A percentile compares a stretch with the other conserved stretches of the same genome.
Conservation (phyloP, 1,140 invertebrate species). For the Drosophila carrolli region DNA sequence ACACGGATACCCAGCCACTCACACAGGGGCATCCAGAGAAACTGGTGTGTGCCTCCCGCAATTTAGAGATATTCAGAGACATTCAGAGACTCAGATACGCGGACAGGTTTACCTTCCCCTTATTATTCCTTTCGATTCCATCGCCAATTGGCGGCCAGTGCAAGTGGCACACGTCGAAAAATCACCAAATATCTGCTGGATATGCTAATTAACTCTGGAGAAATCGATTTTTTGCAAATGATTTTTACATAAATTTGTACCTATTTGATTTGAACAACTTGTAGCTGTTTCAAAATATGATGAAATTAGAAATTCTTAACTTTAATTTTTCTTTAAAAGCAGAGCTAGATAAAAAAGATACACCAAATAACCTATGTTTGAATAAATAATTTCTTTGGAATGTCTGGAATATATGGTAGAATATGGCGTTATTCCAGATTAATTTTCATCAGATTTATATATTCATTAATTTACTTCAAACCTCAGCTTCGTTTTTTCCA, state of each 20-base stretch:
- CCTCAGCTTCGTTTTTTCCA: no score
- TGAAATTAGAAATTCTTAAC: background rate
- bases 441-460: no score
- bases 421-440: no score
- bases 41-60: constrained; percentile 46
- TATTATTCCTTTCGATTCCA: background rate
- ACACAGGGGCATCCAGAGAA: constrained; percentile 4
- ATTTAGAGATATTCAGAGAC: constrained; percentile 31
- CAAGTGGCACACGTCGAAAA: constrained; percentile 23
- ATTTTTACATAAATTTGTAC: background rate
- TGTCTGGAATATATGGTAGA: no score
- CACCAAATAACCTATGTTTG: no score
- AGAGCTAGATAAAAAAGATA: no score
- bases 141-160: constrained; percentile 44
- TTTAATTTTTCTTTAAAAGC: background rate
- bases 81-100: constrained; percentile 23
- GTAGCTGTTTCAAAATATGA: background rate
- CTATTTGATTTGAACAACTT: background rate
- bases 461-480: no score
- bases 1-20: constrained; percentile 43
- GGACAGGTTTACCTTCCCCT: constrained; percentile 40
- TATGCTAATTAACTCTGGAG: background rate
- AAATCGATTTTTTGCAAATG: background rate
- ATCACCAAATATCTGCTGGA: background rate
- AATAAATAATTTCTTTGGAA: no score